These are phyloP conservation scores for Sebastes dallii DNA, from an alignment of 2,797 vertebrate genomes.

Conservation along the genomic window DNA sequence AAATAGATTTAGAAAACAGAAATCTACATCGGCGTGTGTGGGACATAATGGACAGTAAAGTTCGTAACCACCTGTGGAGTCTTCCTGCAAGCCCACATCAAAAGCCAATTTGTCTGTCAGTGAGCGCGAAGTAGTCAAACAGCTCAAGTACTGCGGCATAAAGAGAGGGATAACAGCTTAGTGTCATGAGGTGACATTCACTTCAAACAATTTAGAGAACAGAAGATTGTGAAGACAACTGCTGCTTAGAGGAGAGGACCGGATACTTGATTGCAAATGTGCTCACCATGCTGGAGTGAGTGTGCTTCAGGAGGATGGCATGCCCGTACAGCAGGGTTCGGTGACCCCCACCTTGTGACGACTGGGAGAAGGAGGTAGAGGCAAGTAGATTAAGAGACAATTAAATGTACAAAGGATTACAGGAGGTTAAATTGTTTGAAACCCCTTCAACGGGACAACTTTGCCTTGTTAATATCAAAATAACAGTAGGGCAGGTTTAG, in stretches of 20 bases:
- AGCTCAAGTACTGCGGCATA: conserved; percentile 88
- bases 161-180: conserved; percentile 7
- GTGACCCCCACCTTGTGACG: conserved; percentile 93
- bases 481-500: not conserved
- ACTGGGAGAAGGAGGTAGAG: conserved; percentile 70
- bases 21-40: not conserved
- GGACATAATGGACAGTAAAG: not conserved
- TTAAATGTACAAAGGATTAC: not conserved
- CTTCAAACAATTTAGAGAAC: not conserved
- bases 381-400: not conserved
- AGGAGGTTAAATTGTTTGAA: not conserved
- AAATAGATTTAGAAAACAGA: not conserved
- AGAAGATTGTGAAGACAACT: not conserved
- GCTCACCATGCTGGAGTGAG: conserved; percentile 93
- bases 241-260: not conserved
- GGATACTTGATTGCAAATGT: not conserved
- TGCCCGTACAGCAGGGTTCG: conserved; percentile 93
- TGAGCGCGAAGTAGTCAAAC: conserved; percentile 93
- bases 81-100: conserved; percentile 93
- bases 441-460: not conserved
- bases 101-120: conserved; percentile 95
- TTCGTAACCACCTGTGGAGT: conserved; percentile 85
- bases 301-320: conserved; percentile 92
- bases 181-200: not conserved
- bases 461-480: not conserved